Conservation (phyloP, 2,797 vertebrate genomes). For the Poeciliopsis gracilis region DNA sequence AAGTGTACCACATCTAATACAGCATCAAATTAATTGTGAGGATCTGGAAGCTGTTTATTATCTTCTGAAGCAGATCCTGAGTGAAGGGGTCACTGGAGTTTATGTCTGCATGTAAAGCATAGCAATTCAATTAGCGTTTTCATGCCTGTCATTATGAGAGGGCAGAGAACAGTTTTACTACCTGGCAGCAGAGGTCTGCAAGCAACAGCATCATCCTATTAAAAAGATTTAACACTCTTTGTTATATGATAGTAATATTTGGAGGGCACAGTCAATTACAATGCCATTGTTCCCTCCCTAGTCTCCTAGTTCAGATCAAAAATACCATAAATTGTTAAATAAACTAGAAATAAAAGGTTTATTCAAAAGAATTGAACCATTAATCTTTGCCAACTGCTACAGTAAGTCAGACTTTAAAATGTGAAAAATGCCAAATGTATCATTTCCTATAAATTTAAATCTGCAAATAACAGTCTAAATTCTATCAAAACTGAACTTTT, state of each 20-base stretch:
- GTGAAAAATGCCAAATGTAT: neutral
- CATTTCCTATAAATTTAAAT: neutral
- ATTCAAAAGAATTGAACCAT: neutral
- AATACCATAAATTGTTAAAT: neutral
- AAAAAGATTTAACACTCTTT: constrained; percentile 21
- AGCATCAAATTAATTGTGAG: constrained; percentile 15
- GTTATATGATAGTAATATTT: constrained; percentile 9
- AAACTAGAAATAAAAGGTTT: neutral
- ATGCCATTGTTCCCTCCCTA: neutral
- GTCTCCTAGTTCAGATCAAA: no score
- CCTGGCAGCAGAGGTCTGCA: constrained; percentile 18
- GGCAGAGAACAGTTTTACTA: constrained; percentile 32
- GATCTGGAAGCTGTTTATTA: constrained; percentile 1
- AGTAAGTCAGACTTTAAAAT: neutral
- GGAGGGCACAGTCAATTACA: neutral
- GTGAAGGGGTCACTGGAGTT: constrained; percentile 27
- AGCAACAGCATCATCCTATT: constrained; percentile 26
- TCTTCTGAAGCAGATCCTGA: constrained; percentile 21
- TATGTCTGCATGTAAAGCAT: constrained; percentile 27
- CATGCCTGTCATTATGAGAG: constrained; percentile 33
- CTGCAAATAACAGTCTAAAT: neutral
- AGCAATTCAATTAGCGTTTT: constrained; percentile 42
- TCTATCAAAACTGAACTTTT: neutral
- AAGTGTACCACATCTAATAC: neutral
- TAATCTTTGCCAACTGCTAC: neutral